Percentiles rank a stretch among this genome's conserved stretches.
phyloP scores from a whole-genome alignment of 64 coral and sea anemone genomes.

The Montipora sp. region DNA sequence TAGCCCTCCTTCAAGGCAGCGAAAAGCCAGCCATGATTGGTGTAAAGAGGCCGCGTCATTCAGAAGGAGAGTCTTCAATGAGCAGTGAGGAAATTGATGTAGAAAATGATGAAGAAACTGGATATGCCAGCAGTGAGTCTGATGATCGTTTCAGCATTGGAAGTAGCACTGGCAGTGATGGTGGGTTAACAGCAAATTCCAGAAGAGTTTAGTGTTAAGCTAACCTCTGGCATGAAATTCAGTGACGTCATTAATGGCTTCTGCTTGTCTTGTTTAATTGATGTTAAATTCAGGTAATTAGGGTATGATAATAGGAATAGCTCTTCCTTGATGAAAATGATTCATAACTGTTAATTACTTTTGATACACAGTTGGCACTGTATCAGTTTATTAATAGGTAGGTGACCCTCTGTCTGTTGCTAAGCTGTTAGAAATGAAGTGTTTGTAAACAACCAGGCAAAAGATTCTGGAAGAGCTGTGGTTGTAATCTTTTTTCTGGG shows the following conservation, averaged over 20 bases:
- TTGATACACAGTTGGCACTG: no score
- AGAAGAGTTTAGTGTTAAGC: constrained; percentile 25
- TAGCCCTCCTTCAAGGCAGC: constrained; percentile 50
- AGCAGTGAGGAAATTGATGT: constrained; percentile 83
- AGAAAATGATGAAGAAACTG: constrained; percentile 80
- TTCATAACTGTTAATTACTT: no score
- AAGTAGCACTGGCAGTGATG: constrained; percentile 75
- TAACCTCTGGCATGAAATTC: constrained; percentile 1
- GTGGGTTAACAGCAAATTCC: constrained; percentile 68
- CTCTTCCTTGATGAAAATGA: no score
- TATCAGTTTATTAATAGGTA: no score
- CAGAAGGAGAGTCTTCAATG: constrained; percentile 63
- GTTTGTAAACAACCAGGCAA: background rate
- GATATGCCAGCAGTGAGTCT: constrained; percentile 80
- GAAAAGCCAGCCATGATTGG: constrained; percentile 26
- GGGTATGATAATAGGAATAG: background rate
- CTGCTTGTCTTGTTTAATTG: no score
- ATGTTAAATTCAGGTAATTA: background rate
- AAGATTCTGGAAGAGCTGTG: background rate
- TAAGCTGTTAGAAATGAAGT: background rate
- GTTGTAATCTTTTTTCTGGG: background rate
- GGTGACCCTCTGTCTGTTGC: no score
- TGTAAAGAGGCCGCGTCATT: constrained; percentile 61
- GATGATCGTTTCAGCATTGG: constrained; percentile 72
- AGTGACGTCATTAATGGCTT: background rate